Conservation (phyloP, 2,113 vertebrate species). For the Toxotes chatareus region DNA sequence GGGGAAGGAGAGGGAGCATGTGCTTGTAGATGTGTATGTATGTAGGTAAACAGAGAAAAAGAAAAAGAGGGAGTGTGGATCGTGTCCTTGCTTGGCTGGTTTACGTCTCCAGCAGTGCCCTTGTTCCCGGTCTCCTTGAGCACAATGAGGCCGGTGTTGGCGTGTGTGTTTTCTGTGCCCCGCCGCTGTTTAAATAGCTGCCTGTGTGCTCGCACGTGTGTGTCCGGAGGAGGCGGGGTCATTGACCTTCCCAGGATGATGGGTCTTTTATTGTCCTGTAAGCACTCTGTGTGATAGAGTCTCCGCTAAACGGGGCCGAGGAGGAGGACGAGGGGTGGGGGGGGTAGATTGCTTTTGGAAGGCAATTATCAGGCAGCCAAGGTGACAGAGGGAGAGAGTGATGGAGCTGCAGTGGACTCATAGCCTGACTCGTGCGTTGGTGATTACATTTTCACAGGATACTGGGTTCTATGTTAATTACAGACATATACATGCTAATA, state of each 20-base stretch:
- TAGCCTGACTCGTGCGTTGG: constrained; percentile 18
- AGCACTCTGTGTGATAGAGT: constrained; percentile 69
- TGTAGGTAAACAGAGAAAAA: neutral
- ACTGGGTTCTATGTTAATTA: constrained; percentile 11
- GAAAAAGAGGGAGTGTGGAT: neutral
- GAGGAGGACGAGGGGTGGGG: neutral
- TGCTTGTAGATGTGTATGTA: neutral
- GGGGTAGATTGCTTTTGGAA: constrained; percentile 70
- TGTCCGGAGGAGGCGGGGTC: constrained; percentile 51
- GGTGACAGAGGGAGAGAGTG: constrained; percentile 55
- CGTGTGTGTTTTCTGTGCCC: constrained; percentile 4
- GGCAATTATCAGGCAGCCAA: constrained; percentile 75
- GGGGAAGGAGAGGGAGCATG: neutral
- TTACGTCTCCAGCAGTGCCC: constrained; percentile 40
- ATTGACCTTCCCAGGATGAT: constrained; percentile 63
- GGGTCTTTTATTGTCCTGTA: constrained; percentile 72
- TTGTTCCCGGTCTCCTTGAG: constrained; percentile 43
- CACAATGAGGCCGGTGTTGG: neutral
- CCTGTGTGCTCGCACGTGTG: neutral
- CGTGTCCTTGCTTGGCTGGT: constrained; percentile 23
- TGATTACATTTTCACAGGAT: constrained; percentile 13
- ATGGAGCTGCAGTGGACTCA: constrained; percentile 20
- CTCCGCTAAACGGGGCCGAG: constrained; percentile 21
- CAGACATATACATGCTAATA: constrained; percentile 9
- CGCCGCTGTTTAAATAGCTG: constrained; percentile 46